These are phyloP conservation scores for Alexandromys fortis DNA, from an alignment of 2,113 vertebrate species.

Conservation along the genomic window DNA sequence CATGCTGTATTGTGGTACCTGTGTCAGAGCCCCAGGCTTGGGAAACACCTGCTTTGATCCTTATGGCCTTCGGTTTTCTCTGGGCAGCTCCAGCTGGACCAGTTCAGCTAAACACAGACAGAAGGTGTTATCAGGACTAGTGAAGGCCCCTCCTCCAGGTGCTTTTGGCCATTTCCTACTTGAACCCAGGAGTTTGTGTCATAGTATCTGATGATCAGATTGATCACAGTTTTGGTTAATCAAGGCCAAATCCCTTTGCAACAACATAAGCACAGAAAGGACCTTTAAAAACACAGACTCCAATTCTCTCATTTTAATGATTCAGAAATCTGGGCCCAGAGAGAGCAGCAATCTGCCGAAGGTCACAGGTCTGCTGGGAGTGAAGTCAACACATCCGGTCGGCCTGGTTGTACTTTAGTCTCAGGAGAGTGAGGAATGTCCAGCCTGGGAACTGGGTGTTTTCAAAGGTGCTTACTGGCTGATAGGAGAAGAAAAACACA, in stretches of 20 bases:
- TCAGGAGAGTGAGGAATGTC: slow-evolving; percentile 49
- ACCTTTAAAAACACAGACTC: neutral
- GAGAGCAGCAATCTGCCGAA: slow-evolving; percentile 29
- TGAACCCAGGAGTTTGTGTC: neutral
- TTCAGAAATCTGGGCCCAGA: neutral
- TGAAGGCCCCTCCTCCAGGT: neutral
- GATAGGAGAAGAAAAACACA: neutral
- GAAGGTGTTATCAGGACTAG: neutral
- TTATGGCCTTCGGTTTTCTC: neutral
- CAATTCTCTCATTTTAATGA: slow-evolving; percentile 1
- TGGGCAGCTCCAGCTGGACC: neutral
- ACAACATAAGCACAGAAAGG: neutral
- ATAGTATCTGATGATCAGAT: neutral
- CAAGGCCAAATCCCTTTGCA: neutral
- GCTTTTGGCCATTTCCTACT: neutral
- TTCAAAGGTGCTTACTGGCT: slow-evolving; percentile 20
- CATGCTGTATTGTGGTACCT: slow-evolving; percentile 67
- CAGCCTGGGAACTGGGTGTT: slow-evolving; percentile 3
- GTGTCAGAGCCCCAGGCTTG: slow-evolving; percentile 35
- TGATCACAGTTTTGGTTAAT: slow-evolving; percentile 36
- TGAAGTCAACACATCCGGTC: neutral
- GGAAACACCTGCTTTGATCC: slow-evolving; percentile 69
- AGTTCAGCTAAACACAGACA: neutral
- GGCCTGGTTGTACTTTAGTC: slow-evolving; percentile 42
- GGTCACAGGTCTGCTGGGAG: neutral